These are phyloP conservation scores for Ephydatia muelleri DNA, from an alignment of 37 sponge, comb jelly and placozoan genomes.

Conservation along the genomic window DNA sequence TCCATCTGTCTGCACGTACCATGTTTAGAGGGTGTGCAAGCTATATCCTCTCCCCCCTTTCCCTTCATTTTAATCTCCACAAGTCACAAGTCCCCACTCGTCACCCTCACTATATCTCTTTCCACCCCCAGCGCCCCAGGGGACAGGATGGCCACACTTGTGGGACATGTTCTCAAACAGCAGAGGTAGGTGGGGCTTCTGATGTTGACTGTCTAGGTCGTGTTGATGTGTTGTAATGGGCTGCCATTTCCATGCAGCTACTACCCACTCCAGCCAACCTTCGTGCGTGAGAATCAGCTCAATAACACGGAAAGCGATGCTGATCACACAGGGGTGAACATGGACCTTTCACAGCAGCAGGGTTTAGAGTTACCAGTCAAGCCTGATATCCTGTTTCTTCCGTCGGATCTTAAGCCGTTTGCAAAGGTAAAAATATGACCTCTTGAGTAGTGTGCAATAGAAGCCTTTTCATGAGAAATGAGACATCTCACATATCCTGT, in stretches of 20 bases:
- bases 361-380: constrained; percentile 32
- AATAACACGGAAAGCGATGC: not conserved
- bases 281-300: constrained; percentile 11
- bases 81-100: too few species aligned
- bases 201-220: not conserved
- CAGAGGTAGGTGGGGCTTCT: constrained; percentile 21
- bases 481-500: not conserved
- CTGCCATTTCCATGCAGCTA: too few species aligned
- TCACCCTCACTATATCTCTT: not conserved
- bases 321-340: not conserved
- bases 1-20: constrained; percentile 71
- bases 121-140: not conserved
- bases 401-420: constrained; percentile 81
- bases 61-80: not conserved
- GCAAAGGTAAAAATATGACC: constrained; percentile 40
- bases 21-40: constrained; percentile 53
- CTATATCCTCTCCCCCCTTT: not conserved
- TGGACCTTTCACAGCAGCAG: constrained; percentile 11
- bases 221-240: not conserved
- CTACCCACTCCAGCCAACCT: constrained; percentile 56
- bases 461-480: not conserved
- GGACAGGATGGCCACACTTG: constrained; percentile 71
- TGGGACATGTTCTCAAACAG: constrained; percentile 45
- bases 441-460: not conserved
- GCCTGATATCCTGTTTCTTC: constrained; percentile 72